A percentile compares a stretch with the other conserved stretches of the same genome.
Conservation (phyloP, 64 coral and sea anemone species). For the Dendronephthya gigantea region DNA sequence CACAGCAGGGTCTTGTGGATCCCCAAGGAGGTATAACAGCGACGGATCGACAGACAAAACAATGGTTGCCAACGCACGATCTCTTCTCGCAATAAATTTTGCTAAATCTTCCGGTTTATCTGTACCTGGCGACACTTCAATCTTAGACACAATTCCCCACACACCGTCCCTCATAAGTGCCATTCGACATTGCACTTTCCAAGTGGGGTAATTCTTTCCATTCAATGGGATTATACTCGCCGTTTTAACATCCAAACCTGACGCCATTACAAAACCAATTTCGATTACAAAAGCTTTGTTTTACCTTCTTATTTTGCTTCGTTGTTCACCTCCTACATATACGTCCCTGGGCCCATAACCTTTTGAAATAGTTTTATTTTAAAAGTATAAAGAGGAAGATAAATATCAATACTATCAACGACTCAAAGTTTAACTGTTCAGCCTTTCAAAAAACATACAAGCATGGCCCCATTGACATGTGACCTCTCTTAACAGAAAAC, state of each 20-base stretch:
- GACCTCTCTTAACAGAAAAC: too few species aligned
- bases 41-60: slow-evolving; percentile 38
- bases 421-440: too few species aligned
- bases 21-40: slow-evolving; percentile 43
- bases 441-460: too few species aligned
- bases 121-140: slow-evolving; percentile 28
- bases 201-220: slow-evolving; percentile 45
- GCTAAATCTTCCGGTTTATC: slow-evolving; percentile 3
- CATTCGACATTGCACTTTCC: slow-evolving; percentile 55
- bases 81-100: slow-evolving; percentile 41
- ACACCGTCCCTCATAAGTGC: slow-evolving; percentile 41
- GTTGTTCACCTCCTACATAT: too few species aligned
- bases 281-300: too few species aligned
- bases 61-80: slow-evolving; percentile 35
- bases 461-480: too few species aligned
- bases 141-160: slow-evolving; percentile 34
- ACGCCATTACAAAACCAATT: background rate
- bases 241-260: background rate
- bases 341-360: too few species aligned
- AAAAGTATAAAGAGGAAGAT: too few species aligned
- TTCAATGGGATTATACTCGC: slow-evolving; percentile 30
- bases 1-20: slow-evolving; percentile 25
- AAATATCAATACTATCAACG: too few species aligned
- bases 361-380: too few species aligned
- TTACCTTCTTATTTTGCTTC: too few species aligned